These are phyloP conservation scores for Aphelenchoides bicaudatus DNA, from an alignment of 2,888 invertebrate genomes.

Conservation along the genomic window DNA sequence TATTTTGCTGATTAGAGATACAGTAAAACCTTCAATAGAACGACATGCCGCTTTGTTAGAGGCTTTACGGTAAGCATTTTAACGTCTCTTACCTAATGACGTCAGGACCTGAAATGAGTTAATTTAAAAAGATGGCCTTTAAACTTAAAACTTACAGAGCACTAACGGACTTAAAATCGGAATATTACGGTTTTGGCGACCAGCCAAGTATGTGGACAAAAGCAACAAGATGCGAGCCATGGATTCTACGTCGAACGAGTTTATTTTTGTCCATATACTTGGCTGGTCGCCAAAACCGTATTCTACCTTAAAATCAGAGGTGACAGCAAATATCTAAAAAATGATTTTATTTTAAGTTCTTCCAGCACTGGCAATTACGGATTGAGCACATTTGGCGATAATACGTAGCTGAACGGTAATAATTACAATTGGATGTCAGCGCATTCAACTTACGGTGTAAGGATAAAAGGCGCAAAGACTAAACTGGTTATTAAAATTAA, in stretches of 20 bases:
- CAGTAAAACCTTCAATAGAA: slow-evolving; percentile 20
- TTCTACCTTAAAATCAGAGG: slow-evolving; percentile 36
- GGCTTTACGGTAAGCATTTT: slow-evolving; percentile 39
- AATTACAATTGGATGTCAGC: slow-evolving; percentile 20
- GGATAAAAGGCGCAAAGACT: slow-evolving; percentile 47
- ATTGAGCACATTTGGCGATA: slow-evolving; percentile 50
- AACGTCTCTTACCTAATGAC: slow-evolving; percentile 43
- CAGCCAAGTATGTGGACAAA: no score
- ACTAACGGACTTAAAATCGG: no score
- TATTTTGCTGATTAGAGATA: slow-evolving; percentile 9
- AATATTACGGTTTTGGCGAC: no score
- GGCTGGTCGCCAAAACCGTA: no score
- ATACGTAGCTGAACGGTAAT: slow-evolving; percentile 32
- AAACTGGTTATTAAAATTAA: no score
- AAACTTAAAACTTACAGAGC: no score
- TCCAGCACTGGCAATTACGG: slow-evolving; percentile 41
- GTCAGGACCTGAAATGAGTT: slow-evolving; percentile 5
- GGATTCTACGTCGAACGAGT: no score
- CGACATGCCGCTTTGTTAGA: slow-evolving; percentile 39
- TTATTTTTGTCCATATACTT: no score
- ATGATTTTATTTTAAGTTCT: neutral
- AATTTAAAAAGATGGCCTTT: no score
- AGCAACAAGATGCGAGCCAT: no score
- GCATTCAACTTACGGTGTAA: slow-evolving; percentile 39
- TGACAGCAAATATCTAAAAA: slow-evolving; percentile 24